Evolutionary conservation across 2,888 invertebrate genomes (phyloP), one percentile per base, ranked within the genome.

Genomic region (Globia sparganii): DNA sequence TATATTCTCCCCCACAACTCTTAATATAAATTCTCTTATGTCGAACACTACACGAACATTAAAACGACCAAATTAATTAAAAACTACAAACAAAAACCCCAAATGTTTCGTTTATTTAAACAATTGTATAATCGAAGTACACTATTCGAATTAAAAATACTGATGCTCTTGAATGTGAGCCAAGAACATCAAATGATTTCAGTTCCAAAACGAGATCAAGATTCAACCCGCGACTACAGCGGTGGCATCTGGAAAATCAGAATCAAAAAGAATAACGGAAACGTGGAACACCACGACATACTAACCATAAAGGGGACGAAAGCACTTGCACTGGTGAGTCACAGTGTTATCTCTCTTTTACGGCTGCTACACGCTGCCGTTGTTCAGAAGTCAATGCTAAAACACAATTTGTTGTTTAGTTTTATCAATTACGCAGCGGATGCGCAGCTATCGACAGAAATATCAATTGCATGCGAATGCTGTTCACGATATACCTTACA

Each of bases 381-480:
- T 90, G 89, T 90, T 90, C 91, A 86, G 84, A 86, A 89, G 86
- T 85, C 87, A 87, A 91, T 88, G 88, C 88, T 89, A 86, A 87
- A 89, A 89, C 82, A 86, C 89, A 87, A 90, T 91, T 91, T 89
- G 90, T 91, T 90, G 90, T 92, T 92, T 91, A 90, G 89, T 93
- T 93, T 93, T 94, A 94, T 94, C 94, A 93, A 92, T 91, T 90
- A 88, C 87, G 86, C 88, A 91, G 90, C 95, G 95, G 94, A 95
- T 93, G 93, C 90, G 80, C 80, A 78, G 83, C 86, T 89, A 91
- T 92, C 89, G 92, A 91, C 90, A 90, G 87, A 89, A 89, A 90
- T 92, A 91, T 91, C 89, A 89, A 91, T 90, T 90, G 89, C 87
- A 89, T 88, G 82, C 86, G 86, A 88, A 85, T 86, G 84, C 75